These are phyloP conservation scores for Crepidodera aurea DNA, from an alignment of 2,888 invertebrate species.

Conservation along the genomic window DNA sequence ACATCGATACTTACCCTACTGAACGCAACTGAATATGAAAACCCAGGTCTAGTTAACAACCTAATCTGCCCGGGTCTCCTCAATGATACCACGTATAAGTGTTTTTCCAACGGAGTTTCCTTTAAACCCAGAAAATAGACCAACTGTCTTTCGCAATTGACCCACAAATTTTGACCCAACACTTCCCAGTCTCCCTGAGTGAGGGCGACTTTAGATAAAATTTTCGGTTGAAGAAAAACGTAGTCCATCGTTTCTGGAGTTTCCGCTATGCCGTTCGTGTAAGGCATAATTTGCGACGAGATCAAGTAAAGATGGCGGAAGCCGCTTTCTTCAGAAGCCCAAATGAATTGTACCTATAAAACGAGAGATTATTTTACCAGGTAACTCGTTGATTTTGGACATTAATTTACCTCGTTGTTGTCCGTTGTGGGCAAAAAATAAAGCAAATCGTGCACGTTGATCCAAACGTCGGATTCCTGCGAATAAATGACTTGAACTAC, in stretches of 20 bases:
- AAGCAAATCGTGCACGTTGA: constrained; percentile 91
- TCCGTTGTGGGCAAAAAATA: constrained; percentile 75
- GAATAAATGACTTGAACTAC: constrained; percentile 69
- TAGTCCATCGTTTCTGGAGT: constrained; percentile 63
- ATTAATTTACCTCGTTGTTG: constrained; percentile 41
- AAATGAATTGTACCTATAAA: constrained; percentile 72
- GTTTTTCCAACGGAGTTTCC: constrained; percentile 92
- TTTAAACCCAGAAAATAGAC: constrained; percentile 92
- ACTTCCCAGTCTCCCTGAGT: constrained; percentile 96
- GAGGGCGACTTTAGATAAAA: constrained; percentile 76
- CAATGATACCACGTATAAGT: constrained; percentile 86
- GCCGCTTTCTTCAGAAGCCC: constrained; percentile 93
- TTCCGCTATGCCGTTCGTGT: constrained; percentile 66
- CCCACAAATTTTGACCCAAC: constrained; percentile 84
- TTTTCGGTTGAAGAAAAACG: constrained; percentile 67
- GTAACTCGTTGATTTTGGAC: too few species aligned
- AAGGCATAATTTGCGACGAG: constrained; percentile 68
- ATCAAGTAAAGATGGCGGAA: constrained; percentile 87
- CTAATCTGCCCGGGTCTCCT: constrained; percentile 75
- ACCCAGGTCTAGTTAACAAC: constrained; percentile 82
- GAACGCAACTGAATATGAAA: constrained; percentile 84
- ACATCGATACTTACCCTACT: constrained; percentile 71
- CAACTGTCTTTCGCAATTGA: constrained; percentile 78
- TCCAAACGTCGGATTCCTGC: constrained; percentile 83
- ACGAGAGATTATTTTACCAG: too few species aligned